These are phyloP conservation scores for Drosophila subpulchrella DNA, from an alignment of 1,140 invertebrate species.

Conservation along the genomic window DNA sequence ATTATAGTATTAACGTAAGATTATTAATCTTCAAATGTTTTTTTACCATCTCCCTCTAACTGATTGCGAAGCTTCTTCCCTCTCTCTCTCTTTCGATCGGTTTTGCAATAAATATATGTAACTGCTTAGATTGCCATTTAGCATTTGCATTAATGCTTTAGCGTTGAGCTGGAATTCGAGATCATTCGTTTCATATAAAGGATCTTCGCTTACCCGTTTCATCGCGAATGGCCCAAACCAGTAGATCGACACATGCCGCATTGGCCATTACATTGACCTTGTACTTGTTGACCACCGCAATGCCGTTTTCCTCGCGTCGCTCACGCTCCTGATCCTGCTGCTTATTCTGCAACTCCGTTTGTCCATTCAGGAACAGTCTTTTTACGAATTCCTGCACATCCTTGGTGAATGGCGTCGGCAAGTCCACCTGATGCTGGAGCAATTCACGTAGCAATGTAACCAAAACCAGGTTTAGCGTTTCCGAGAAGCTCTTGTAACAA, in stretches of 20 bases:
- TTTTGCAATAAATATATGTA: constrained; percentile 6
- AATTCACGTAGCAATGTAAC: constrained; percentile 96
- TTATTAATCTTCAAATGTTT: too few relatives aligned
- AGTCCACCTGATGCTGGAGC: constrained; percentile 94
- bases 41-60: background rate
- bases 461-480: constrained; percentile 96
- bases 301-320: constrained; percentile 90
- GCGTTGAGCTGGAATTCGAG: constrained; percentile 24
- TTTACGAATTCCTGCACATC: constrained; percentile 92
- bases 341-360: constrained; percentile 94
- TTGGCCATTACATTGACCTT: constrained; percentile 98
- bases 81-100: constrained; percentile 8
- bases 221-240: constrained; percentile 98
- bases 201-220: constrained; percentile 92
- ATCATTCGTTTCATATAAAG: background rate
- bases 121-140: constrained; percentile 8
- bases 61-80: background rate
- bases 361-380: constrained; percentile 94
- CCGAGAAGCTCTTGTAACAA: constrained; percentile 95
- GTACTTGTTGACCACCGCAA: constrained; percentile 92
- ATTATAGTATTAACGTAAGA: too few relatives aligned
- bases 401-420: constrained; percentile 95
- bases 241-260: constrained; percentile 97
- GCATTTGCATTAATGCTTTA: constrained; percentile 22
- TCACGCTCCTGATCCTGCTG: constrained; percentile 93